Evolutionary conservation across 2,888 invertebrate species (phyloP), one percentile per base, ranked within the genome.

Genomic region (Tuberolachnus salignus): DNA sequence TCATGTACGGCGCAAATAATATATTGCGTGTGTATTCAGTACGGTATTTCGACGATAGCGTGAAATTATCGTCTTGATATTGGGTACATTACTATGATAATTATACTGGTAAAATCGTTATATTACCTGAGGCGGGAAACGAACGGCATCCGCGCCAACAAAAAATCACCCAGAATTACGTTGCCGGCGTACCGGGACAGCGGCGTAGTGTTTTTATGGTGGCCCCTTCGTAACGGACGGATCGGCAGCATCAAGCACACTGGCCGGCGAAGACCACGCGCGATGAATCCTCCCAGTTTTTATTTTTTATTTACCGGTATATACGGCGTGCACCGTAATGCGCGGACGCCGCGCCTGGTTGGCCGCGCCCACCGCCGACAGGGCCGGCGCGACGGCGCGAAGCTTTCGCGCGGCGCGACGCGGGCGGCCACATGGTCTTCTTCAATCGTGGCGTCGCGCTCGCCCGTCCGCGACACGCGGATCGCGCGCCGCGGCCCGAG

Each of bases 201-300:
- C 46, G 61, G 53, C 9, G 16, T n/a, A n/a, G n/a, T n/a, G n/a
- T 16, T 53, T n/a, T n/a, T 3, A 53, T 8, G 6, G 16, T 23
- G 26, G 57, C 46, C 74, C 74, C 74, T 75, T 67, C 66, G 75
- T 66, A n/a, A 19, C 19, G 26, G 46, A 26, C 75, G 46, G 57
- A 67, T 67, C 67, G 75, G 66, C 66, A 67, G 75, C 67, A 57
- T 75, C 66, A 66, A 67, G 75, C 66, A 14, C 57, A 75, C 75
- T 75, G 57, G 57, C 23, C 46, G 44, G 46, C 66, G 66, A 10
- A 23, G 26, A 72, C 21, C 73, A 21, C 63, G 51, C 34, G 57
- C 59, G 49, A 34, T 69, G 23, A 70, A 70, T 70, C 55, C 69
- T 70, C 42, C 42, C 55, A 51, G 73, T 51, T 51, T 63, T 74